Percentiles rank a stretch among this genome's conserved stretches.
Conservation (phyloP, 2,113 vertebrate species). For the Rhadina sibilatrix region DNA sequence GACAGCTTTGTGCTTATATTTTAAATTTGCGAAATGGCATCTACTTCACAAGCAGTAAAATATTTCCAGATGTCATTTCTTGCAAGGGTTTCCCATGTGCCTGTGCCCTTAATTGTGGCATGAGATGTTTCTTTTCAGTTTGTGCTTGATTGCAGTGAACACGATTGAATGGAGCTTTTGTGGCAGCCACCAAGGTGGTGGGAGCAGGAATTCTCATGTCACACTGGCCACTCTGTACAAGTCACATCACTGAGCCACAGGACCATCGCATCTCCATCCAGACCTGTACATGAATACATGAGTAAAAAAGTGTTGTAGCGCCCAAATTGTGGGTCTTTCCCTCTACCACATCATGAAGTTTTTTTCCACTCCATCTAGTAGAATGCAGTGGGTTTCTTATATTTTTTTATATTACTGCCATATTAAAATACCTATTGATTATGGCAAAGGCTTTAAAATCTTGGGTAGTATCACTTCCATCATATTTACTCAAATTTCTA, state of each 20-base stretch:
- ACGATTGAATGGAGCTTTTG: not conserved
- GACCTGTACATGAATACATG: not conserved
- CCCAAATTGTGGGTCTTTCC: not conserved
- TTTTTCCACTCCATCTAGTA: not conserved
- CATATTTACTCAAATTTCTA: not conserved
- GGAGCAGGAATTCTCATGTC: not conserved
- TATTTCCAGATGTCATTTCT: not conserved
- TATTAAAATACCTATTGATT: not conserved
- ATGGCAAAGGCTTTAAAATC: not conserved
- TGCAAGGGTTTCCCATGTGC: rapidly evolving
- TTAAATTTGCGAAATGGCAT: not conserved
- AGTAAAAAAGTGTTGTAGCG: not conserved
- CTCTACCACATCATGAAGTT: not conserved
- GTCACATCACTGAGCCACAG: not conserved
- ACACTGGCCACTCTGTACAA: too few relatives aligned
- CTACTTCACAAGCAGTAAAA: not conserved
- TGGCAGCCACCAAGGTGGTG: not conserved
- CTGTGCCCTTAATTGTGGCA: not conserved
- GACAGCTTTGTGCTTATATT: not conserved
- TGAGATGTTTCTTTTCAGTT: not conserved
- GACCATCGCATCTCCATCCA: not conserved
- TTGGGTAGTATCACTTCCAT: not conserved
- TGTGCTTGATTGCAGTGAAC: not conserved
- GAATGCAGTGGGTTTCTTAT: not conserved
- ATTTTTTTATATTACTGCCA: not conserved